phyloP scores from a whole-genome alignment of 2,797 vertebrate species.

The Oryzias dopingdopingensis region DNA sequence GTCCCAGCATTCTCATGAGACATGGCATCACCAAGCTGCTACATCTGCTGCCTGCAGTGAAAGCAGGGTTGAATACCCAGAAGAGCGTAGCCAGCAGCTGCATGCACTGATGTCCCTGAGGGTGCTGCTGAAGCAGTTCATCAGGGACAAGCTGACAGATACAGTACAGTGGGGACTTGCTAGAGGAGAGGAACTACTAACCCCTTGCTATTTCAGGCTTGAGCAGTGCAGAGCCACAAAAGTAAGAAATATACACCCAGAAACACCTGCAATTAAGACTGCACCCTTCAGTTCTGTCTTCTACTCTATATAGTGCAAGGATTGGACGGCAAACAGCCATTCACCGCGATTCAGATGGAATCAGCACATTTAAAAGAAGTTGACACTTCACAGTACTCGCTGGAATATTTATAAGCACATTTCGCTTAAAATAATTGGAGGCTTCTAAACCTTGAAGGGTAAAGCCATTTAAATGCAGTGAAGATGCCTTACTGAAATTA shows the following conservation, averaged over 20 bases:
- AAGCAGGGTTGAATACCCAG: constrained; percentile 35
- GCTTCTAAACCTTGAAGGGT: too few relatives aligned
- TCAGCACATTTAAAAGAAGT: background rate
- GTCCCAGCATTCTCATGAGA: constrained; percentile 41
- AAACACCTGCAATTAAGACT: constrained; percentile 25
- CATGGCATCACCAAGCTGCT: constrained; percentile 54
- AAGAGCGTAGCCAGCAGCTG: constrained; percentile 51
- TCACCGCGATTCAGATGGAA: too few relatives aligned
- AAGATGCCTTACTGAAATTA: too few relatives aligned
- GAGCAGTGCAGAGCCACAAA: constrained; percentile 22
- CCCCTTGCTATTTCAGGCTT: constrained; percentile 40
- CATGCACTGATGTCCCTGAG: constrained; percentile 43
- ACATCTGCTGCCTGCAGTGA: constrained; percentile 37
- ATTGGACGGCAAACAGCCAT: too few relatives aligned
- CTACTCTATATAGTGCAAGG: background rate
- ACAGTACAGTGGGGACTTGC: constrained; percentile 37
- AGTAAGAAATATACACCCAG: constrained; percentile 22
- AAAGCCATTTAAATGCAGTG: too few relatives aligned
- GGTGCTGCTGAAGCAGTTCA: constrained; percentile 55
- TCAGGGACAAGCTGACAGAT: constrained; percentile 54
- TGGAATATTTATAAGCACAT: too few relatives aligned
- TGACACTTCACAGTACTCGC: background rate
- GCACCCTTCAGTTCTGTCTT: constrained; percentile 5
- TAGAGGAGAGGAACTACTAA: constrained; percentile 28
- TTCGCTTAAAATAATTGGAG: too few relatives aligned